Evolutionary conservation across 2,113 vertebrate genomes (phyloP), one percentile per base, ranked within the genome.

Genomic region (Microcebus griseorufus): DNA sequence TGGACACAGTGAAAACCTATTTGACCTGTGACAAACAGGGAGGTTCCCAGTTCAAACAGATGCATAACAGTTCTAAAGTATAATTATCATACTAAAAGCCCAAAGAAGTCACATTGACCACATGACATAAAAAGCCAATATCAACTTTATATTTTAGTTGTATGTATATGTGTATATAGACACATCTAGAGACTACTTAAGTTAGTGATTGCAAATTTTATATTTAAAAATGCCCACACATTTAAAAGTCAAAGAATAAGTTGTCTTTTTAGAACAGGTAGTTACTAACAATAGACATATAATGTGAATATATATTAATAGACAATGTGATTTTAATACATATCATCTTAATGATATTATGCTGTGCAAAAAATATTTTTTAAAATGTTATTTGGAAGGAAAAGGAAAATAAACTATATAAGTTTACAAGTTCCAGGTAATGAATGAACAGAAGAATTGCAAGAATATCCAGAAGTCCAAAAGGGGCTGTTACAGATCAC

Each of bases 391-490:
- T 75, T 92, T 81, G 20, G 37, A 90, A 97, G 82, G 39, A n/a
- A 96, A 96, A 84, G 55, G n/a, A 67, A 95, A 76, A 65, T 48
- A 94, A 94, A 62, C 9, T 42, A 92, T 64, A 45, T 39, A 93
- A 64, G 45, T 78, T 72, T 83, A 39, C 29, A 76, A 88, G 55
- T 39, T 93, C 53, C n/a, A 97, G 80, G 20, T 91, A 93, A 97
- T 85, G 93, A 62, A 55, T 73, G 25, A 79, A 97, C 17, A 67
- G 62, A 94, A 93, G 51, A 81, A 39, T 25, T 69, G 14, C 39
- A 90, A 97, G 92, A 92, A 62, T 51, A 96, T 27, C 76, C 93
- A 97, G 96, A 97, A 98, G 90, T 86, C 95, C 94, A 86, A n/a
- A 83, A 76, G 3, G 91, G 48, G 55, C 51, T 98, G 72, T 91